Percentiles rank a stretch among this genome's conserved stretches.
Evolutionary conservation across 2,797 vertebrate genomes (phyloP).

Genomic region (Salarias fasciatus): DNA sequence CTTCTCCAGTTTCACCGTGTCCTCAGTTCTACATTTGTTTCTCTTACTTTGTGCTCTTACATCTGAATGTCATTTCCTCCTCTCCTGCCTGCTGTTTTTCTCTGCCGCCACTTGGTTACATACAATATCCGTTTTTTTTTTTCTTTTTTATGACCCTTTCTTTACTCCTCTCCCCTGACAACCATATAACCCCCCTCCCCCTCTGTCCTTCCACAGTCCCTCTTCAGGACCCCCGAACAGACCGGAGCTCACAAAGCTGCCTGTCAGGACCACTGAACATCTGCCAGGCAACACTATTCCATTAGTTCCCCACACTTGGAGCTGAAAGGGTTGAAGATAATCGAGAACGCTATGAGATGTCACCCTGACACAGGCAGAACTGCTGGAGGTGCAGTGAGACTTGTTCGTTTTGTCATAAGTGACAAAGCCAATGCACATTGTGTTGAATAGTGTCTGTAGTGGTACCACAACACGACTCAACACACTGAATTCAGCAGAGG

Average conservation of each 20-base stretch:
- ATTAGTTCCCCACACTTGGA: neutral
- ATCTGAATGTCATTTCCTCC: neutral
- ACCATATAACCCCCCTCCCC: neutral
- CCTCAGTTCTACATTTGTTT: conserved; percentile 7
- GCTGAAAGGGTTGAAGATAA: too few relatives aligned
- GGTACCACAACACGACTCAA: too few relatives aligned
- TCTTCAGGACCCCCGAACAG: neutral
- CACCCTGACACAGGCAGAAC: too few relatives aligned
- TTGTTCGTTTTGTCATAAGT: too few relatives aligned
- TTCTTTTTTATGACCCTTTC: neutral
- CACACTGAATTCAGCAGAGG: too few relatives aligned
- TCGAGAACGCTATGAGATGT: too few relatives aligned
- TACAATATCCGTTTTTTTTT: neutral
- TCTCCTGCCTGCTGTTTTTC: neutral
- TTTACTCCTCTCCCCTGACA: neutral
- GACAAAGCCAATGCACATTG: too few relatives aligned
- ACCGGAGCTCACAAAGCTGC: conserved; percentile 7
- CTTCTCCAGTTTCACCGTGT: neutral
- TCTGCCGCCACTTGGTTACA: neutral
- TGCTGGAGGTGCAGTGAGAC: too few relatives aligned
- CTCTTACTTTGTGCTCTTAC: neutral
- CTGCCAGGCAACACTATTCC: neutral
- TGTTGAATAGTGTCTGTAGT: too few relatives aligned
- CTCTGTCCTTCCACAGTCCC: neutral
- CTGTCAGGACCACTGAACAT: neutral